phyloP scores from a whole-genome alignment of 92 coral and sea anemone genomes.

The Parazoanthus atlanticus region DNA sequence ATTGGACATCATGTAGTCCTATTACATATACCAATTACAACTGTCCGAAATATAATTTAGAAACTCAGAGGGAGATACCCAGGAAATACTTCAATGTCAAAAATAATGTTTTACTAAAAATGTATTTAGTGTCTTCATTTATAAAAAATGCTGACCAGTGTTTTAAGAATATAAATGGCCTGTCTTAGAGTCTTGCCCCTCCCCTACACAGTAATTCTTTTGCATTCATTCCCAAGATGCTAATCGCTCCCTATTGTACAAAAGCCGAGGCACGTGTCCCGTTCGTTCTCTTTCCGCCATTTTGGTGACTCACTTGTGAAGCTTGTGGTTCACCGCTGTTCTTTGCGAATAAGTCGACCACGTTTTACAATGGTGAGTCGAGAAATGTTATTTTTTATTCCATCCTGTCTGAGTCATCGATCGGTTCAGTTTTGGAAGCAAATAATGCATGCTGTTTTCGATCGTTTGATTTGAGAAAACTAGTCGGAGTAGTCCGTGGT shows the following conservation, averaged over 20 bases:
- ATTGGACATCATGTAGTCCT: too few species aligned
- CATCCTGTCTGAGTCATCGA: neutral
- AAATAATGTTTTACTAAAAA: neutral
- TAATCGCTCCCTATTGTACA: slow-evolving; percentile 32
- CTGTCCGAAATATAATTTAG: too few species aligned
- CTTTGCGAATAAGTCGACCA: slow-evolving; percentile 99
- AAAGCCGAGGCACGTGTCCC: slow-evolving; percentile 65
- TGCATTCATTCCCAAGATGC: slow-evolving; percentile 57
- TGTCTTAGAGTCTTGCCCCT: neutral
- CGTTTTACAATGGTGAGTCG: slow-evolving; percentile 82
- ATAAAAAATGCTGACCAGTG: neutral
- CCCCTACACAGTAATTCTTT: slow-evolving; percentile 1
- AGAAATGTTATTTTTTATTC: neutral
- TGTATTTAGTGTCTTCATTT: too few species aligned
- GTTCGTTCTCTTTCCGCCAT: slow-evolving; percentile 63
- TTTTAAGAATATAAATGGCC: neutral
- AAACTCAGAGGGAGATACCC: too few species aligned
- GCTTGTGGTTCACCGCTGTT: slow-evolving; percentile 99
- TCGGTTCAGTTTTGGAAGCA: neutral
- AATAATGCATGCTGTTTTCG: neutral
- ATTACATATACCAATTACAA: too few species aligned
- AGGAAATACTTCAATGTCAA: neutral
- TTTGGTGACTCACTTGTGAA: slow-evolving; percentile 63
- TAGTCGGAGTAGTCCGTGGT: too few species aligned
- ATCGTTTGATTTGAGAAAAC: neutral